A percentile compares a stretch with the other conserved stretches of the same genome.
Conservation (phyloP, 2,888 invertebrate species). For the Tanaodytes sp. region DNA sequence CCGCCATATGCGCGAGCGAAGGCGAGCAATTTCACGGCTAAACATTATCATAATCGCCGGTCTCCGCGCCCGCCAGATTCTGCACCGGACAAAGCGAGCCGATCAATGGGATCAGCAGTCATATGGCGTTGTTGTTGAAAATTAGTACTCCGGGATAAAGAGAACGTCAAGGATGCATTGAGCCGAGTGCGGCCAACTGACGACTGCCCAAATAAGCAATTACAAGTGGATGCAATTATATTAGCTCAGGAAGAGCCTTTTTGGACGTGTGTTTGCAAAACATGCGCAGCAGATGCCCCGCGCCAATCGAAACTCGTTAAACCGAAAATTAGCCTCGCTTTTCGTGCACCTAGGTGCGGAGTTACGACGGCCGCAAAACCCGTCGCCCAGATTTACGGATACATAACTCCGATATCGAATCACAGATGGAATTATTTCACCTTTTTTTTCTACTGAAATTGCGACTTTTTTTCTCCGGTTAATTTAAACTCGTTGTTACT, state of each 20-base stretch:
- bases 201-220: constrained; percentile 46
- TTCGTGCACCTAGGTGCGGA: constrained; percentile 13
- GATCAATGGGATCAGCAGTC: constrained; percentile 36
- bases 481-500: too few species aligned
- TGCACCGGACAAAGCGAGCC: too few species aligned
- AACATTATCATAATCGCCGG: constrained; percentile 52
- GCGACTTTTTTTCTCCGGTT: too few species aligned
- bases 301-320: constrained; percentile 34
- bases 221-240: constrained; percentile 46
- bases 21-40: constrained; percentile 44
- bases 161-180: constrained; percentile 33
- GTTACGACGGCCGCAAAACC: too few species aligned
- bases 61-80: constrained; percentile 40
- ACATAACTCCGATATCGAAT: too few species aligned
- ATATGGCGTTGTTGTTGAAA: constrained; percentile 44
- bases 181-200: constrained; percentile 28
- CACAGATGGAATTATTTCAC: background rate
- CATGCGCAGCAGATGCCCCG: constrained; percentile 39
- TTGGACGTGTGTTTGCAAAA: constrained; percentile 32
- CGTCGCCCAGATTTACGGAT: too few species aligned
- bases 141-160: constrained; percentile 30
- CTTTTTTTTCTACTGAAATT: too few species aligned
- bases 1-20: constrained; percentile 42
- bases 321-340: constrained; percentile 23
- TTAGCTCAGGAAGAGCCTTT: constrained; percentile 7